Conservation (phyloP, 2,888 invertebrate genomes). For the Orthosia cruda region DNA sequence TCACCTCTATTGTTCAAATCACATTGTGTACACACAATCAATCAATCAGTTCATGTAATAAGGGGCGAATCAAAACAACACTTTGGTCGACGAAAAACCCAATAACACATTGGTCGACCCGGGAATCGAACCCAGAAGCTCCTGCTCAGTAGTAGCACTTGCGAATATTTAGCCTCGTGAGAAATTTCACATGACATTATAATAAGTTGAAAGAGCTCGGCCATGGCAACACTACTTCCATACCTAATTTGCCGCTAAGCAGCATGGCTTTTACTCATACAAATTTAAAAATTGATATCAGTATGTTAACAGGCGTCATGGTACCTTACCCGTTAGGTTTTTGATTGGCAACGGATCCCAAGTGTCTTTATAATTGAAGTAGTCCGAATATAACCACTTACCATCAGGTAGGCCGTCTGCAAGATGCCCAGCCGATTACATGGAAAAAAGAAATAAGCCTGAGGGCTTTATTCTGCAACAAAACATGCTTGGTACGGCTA, state of each 20-base stretch:
- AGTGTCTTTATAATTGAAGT: conserved; percentile 1
- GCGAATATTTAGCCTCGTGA: too few species aligned
- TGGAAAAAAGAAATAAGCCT: conserved; percentile 1
- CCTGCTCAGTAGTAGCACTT: too few species aligned
- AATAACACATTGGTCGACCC: too few species aligned
- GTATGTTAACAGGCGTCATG: neutral
- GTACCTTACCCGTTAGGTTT: neutral
- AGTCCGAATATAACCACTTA: neutral
- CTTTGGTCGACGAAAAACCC: too few species aligned
- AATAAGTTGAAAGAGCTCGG: neutral
- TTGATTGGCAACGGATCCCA: neutral
- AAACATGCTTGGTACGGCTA: neutral
- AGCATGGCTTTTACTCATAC: neutral
- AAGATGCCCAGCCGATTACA: conserved; percentile 1
- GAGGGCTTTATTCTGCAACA: neutral
- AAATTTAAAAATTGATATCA: neutral
- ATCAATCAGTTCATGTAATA: too few species aligned
- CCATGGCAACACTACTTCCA: neutral
- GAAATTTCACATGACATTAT: too few species aligned
- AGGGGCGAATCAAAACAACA: too few species aligned
- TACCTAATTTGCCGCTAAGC: neutral
- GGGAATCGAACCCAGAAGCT: too few species aligned
- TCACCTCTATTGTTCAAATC: too few species aligned
- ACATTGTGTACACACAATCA: too few species aligned
- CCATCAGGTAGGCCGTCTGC: conserved; percentile 12